Percentiles rank a stretch among this genome's conserved stretches.
Evolutionary conservation across 2,888 invertebrate species (phyloP).

Genomic region (Priocnemis perturbator): DNA sequence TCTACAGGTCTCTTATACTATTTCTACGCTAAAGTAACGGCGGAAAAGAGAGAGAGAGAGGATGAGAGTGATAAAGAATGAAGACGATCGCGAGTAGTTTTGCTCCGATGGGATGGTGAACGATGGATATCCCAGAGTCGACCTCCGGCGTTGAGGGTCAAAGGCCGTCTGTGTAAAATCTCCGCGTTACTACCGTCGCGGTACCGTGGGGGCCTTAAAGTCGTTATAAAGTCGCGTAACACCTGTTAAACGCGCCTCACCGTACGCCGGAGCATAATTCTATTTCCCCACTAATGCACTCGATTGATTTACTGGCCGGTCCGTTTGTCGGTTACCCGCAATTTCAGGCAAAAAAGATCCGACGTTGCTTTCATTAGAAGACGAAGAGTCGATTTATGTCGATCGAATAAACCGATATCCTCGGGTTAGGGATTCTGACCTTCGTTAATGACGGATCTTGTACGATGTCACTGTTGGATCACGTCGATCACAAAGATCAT

Average conservation of each 20-base stretch:
- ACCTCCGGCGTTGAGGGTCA: conserved; percentile 58
- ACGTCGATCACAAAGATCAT: too few relatives aligned
- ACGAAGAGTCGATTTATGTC: too few relatives aligned
- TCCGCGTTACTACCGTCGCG: conserved; percentile 65
- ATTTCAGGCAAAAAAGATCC: conserved; percentile 18
- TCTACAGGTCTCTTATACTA: neutral
- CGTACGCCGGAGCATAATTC: conserved; percentile 42
- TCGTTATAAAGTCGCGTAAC: conserved; percentile 55
- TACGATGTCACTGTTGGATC: too few relatives aligned
- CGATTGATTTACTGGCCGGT: conserved; percentile 48
- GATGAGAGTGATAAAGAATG: neutral
- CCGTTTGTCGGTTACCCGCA: conserved; percentile 23
- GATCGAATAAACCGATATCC: too few relatives aligned
- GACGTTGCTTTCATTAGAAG: neutral
- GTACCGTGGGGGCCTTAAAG: conserved; percentile 28
- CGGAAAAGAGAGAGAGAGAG: too few relatives aligned
- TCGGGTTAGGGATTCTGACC: too few relatives aligned
- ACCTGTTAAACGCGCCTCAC: conserved; percentile 49
- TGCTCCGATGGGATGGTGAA: neutral
- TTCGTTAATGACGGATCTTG: too few relatives aligned
- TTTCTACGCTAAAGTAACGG: too few relatives aligned
- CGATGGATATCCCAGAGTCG: conserved; percentile 27
- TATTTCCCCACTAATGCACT: conserved; percentile 43
- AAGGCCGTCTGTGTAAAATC: conserved; percentile 67
- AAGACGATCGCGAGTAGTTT: neutral